phyloP scores from a whole-genome alignment of 2,113 vertebrate species.

The Tichodroma muraria region DNA sequence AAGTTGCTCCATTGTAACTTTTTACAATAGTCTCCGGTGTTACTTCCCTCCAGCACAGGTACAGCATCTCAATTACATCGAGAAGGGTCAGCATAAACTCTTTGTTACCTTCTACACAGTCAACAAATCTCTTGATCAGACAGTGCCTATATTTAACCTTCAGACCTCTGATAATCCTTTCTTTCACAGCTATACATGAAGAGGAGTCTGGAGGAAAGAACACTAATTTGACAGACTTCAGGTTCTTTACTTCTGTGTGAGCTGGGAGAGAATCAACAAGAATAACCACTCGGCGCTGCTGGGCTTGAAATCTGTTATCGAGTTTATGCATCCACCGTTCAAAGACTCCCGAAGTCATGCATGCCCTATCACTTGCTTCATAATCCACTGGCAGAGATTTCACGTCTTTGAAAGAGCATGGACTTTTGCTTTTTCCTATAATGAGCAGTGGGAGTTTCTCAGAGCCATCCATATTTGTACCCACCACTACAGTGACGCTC shows the following conservation, averaged over 20 bases:
- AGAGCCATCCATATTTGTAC: conserved; percentile 66
- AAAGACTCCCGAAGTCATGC: conserved; percentile 64
- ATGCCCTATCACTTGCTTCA: conserved; percentile 42
- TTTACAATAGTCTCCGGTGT: conserved; percentile 39
- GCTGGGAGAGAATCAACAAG: conserved; percentile 55
- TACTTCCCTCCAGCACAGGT: conserved; percentile 62
- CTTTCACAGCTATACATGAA: conserved; percentile 36
- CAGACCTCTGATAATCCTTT: conserved; percentile 58
- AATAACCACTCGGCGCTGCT: conserved; percentile 59
- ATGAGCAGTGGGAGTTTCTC: conserved; percentile 74
- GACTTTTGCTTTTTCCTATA: conserved; percentile 61
- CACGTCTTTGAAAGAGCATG: not conserved
- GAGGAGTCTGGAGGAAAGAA: conserved; percentile 56
- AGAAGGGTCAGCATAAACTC: conserved; percentile 62
- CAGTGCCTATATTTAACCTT: conserved; percentile 66
- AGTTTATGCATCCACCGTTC: conserved; percentile 69
- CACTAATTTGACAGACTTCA: conserved; percentile 57
- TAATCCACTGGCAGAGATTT: conserved; percentile 61
- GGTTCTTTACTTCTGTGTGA: conserved; percentile 60
- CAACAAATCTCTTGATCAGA: conserved; percentile 66
- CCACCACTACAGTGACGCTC: conserved; percentile 57
- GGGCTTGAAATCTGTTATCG: conserved; percentile 64
- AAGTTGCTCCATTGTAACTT: conserved; percentile 47
- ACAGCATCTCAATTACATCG: conserved; percentile 64
- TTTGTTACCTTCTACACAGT: conserved; percentile 58